These are phyloP conservation scores for Stenchaetothrips biformis DNA, from an alignment of 2,888 invertebrate species.

Conservation along the genomic window DNA sequence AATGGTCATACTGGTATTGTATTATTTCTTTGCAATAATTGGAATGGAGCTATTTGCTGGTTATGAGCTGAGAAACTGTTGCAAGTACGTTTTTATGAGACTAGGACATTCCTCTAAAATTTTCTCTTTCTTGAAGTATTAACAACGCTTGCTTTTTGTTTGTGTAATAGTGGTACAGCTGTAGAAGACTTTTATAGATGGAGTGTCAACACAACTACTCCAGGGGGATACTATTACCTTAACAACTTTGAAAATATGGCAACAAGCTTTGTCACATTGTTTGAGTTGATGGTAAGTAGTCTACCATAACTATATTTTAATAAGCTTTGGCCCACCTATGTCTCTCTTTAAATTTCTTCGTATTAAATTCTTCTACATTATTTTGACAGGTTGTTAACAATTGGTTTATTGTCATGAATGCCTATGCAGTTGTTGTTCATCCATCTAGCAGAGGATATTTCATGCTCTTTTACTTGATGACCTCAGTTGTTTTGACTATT, in stretches of 20 bases:
- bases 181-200: slow-evolving; percentile 78
- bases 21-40: slow-evolving; percentile 84
- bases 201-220: slow-evolving; percentile 58
- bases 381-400: not conserved
- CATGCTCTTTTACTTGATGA: slow-evolving; percentile 82
- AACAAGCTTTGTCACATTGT: slow-evolving; percentile 74
- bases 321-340: not conserved
- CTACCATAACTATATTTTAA: not conserved
- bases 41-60: slow-evolving; percentile 83
- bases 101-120: not conserved
- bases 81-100: slow-evolving; percentile 56
- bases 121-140: not conserved
- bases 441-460: slow-evolving; percentile 77
- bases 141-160: slow-evolving; percentile 26
- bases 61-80: slow-evolving; percentile 72
- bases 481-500: slow-evolving; percentile 86
- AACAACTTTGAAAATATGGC: slow-evolving; percentile 79
- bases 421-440: slow-evolving; percentile 64
- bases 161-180: slow-evolving; percentile 64
- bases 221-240: slow-evolving; percentile 77
- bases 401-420: slow-evolving; percentile 79
- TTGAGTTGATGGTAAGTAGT: slow-evolving; percentile 69
- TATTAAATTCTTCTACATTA: not conserved
- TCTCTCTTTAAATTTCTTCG: not conserved
- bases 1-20: slow-evolving; percentile 75